Evolutionary conservation across 2,797 vertebrate species (phyloP), one percentile per base, ranked within the genome.

Genomic region (Enteromius mattozi): DNA sequence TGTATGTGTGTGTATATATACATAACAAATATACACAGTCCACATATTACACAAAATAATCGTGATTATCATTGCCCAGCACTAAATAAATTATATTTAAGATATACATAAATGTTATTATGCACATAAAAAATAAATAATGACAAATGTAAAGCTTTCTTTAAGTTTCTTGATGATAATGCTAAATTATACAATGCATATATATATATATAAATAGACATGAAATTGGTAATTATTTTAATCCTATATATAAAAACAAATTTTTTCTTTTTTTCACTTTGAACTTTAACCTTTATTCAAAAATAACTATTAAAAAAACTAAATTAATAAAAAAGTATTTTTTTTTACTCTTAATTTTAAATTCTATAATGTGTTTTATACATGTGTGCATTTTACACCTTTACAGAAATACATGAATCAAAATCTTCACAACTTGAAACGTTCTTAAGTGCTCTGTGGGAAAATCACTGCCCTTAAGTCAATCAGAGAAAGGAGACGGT

Each of bases 401-500:
- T 30, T 51, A 33, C 9, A 56, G 10, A 37, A 54, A 37, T 4
- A 19, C 19, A 35, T 19, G 4, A 35, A 33, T 54, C 10, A 7
- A 35, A 72, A 49, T 49, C 2, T 35, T 21, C 10, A 33, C 30
- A 3, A 51, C 21, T 40, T 56, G 33, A 21, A 61, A 61, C n/a
- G 2, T 40, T 35, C 74, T 24, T 59, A 77, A 77, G 75, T 2
- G 10, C 74, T 33, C 49, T 56, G n/a, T 37, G 12, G 33, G 71
- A 33, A 78, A 33, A 79, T 66, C 27, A 66, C 42, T 21, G 13
- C n/a, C 14, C n/a, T 21, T 51, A 83, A 83, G 56, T 27, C 56
- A 75, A 59, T 69, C 66, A 77, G 54, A 49, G 33, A 77, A 14
- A 45, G 37, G 30, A 83, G 37, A 82, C 9, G 17, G 21, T 84